Percentiles rank a stretch among this genome's conserved stretches.
phyloP scores from a whole-genome alignment of 1,140 invertebrate species.

The Brachionus calyciflorus region DNA sequence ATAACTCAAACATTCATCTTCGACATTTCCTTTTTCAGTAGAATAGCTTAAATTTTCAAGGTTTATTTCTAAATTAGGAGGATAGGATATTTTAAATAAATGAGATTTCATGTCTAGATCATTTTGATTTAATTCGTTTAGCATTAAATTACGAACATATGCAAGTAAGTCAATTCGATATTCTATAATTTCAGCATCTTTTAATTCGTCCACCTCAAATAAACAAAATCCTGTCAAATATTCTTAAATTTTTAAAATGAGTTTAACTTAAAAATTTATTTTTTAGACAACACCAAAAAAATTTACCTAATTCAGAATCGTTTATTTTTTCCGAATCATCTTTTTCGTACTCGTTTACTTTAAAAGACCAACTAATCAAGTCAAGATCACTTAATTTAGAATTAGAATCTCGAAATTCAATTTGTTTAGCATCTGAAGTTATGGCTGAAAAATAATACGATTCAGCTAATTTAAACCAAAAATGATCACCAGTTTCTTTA shows the following conservation, averaged over 20 bases:
- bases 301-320: background rate
- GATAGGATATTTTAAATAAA: background rate
- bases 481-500: background rate
- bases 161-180: background rate
- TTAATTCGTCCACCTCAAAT: background rate
- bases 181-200: constrained; percentile 9
- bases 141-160: background rate
- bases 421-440: background rate
- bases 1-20: constrained; percentile 3
- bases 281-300: too few relatives aligned
- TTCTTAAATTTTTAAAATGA: background rate
- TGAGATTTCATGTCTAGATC: background rate
- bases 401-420: background rate
- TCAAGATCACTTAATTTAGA: background rate
- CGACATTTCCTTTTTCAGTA: background rate
- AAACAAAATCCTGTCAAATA: background rate
- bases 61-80: background rate
- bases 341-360: background rate
- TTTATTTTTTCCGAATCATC: background rate
- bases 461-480: constrained; percentile 19
- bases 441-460: constrained; percentile 19
- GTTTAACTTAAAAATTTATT: background rate
- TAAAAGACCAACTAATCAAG: constrained; percentile 8
- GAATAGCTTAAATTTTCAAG: background rate
- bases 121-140: background rate